Base-by-base conservation (phyloP, 2,113 vertebrate species). In the Climacteris rufus region DNA sequence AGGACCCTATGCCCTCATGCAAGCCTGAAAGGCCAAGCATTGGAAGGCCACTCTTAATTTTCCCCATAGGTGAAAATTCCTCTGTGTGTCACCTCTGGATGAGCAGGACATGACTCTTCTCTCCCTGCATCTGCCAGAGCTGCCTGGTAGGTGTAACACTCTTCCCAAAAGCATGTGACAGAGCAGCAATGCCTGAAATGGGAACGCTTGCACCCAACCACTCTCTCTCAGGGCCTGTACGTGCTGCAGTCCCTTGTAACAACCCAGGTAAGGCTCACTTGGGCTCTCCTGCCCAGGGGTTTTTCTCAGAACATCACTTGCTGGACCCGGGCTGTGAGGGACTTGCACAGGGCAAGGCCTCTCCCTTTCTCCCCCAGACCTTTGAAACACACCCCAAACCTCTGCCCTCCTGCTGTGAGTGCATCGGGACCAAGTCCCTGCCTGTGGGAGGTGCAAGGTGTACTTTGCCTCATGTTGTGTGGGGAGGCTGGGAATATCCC, bases 401-500 rank as follows among this genome's bases (percentile, higher is more conserved):
- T 50, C 59, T 44, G 39, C 53, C 63, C 23, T 42, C 61, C 30
- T 50, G 49, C 64, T 6, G 4, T 10, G 59, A 37, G 33, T 2
- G 37, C 1, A 2, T 1, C 0, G 1, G 44, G 39, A 17, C 27
- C 0, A 3, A 30, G 49, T 10, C 27, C 31, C 18, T 35, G 16
- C 37, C 76, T 24, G 25, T 0, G 0, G 25, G 31, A 30, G 20
- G 8, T 6, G 11, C 21, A 8, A 22, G 42, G 11, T 11, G 47
- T 39, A 11, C n/a, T 49, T 37, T 66, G 52, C 20, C 12, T 50
- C 2, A 0, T 0, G 3, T 5, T 14, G 45, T 13, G 27, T 31
- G 8, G 40, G 44, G 37, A 40, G 42, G 17, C 35, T 20, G 42
- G 18, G 18, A 63, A 33, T 39, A n/a, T 21, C 59, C 20, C 30